These are phyloP conservation scores for Lacanobia oleracea DNA, from an alignment of 2,888 invertebrate species.

Conservation along the genomic window DNA sequence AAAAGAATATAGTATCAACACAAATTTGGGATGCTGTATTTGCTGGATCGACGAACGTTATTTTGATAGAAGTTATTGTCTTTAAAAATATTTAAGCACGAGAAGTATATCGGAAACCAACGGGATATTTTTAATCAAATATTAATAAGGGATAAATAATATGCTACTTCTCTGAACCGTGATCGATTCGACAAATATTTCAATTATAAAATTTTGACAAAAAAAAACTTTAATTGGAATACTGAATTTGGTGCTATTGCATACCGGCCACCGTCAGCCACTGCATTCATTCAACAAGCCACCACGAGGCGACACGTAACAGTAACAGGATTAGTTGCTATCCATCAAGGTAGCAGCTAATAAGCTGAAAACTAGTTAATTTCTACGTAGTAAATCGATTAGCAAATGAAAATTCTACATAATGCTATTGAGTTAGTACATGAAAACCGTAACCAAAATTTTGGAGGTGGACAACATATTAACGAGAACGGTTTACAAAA, in stretches of 20 bases:
- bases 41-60: conserved; percentile 47
- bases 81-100: neutral
- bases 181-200: conserved; percentile 61
- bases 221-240: conserved; percentile 33
- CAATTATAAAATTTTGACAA: conserved; percentile 3
- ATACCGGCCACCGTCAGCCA: conserved; percentile 81
- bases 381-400: conserved; percentile 37
- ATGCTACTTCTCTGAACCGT: neutral
- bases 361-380: conserved; percentile 48
- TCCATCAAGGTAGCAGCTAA: conserved; percentile 40
- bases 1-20: conserved; percentile 35
- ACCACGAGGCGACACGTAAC: conserved; percentile 37
- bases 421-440: conserved; percentile 51
- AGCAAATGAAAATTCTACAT: conserved; percentile 56
- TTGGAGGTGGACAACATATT: conserved; percentile 46
- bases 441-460: conserved; percentile 36
- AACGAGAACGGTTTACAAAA: conserved; percentile 65
- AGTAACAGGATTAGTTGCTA: conserved; percentile 38
- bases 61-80: neutral
- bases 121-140: too few relatives aligned
- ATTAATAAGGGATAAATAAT: too few relatives aligned
- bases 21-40: conserved; percentile 42
- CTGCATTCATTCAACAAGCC: conserved; percentile 69
- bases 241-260: conserved; percentile 59
- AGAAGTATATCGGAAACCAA: too few relatives aligned